These are phyloP conservation scores for Arnoldichthys spilopterus DNA, from an alignment of 2,797 vertebrate species.

Conservation along the genomic window DNA sequence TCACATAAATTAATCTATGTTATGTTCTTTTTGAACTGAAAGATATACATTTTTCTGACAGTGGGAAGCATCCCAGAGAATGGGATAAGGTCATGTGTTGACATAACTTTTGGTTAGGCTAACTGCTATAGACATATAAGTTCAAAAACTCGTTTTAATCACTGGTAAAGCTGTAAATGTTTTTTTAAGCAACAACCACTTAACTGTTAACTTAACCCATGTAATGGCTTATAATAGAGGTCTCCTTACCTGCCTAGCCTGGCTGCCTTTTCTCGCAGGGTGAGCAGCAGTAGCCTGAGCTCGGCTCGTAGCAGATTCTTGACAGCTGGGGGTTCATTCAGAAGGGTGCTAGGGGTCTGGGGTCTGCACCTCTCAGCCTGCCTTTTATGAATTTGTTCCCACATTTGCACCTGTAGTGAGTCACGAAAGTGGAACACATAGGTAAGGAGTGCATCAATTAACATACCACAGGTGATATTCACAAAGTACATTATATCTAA, in stretches of 20 bases:
- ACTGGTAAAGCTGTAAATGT: too few species aligned
- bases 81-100: too few species aligned
- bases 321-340: constrained; percentile 75
- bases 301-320: constrained; percentile 76
- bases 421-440: background rate
- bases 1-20: too few species aligned
- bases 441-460: background rate
- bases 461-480: constrained; percentile 1
- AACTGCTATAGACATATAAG: too few species aligned
- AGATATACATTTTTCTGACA: too few species aligned
- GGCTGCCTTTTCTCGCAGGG: constrained; percentile 69
- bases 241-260: constrained; percentile 74
- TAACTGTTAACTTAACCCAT: too few species aligned
- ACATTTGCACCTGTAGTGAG: constrained; percentile 65
- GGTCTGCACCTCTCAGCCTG: constrained; percentile 30
- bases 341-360: constrained; percentile 32
- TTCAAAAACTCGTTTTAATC: too few species aligned
- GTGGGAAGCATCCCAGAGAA: too few species aligned
- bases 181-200: too few species aligned
- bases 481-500: background rate
- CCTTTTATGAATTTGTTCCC: constrained; percentile 65
- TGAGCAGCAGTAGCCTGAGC: constrained; percentile 74
- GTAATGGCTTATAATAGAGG: background rate
- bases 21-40: too few species aligned
- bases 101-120: too few species aligned